Percentiles rank a stretch among this genome's conserved stretches.
These are phyloP conservation scores for Microcebus jonahi DNA, from an alignment of 2,113 vertebrate species.

Conservation along the genomic window DNA sequence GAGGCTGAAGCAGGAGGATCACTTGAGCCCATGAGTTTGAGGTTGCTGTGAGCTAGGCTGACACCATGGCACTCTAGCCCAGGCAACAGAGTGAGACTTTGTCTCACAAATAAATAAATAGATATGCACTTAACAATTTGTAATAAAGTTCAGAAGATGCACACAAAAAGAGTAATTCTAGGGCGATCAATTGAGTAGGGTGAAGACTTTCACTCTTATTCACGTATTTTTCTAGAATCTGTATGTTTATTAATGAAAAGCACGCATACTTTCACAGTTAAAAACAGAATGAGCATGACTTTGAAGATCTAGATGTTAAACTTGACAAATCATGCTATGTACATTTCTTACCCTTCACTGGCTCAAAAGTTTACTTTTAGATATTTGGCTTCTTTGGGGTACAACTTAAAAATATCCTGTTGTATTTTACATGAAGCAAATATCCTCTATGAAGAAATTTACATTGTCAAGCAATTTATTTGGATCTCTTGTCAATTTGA, in stretches of 20 bases:
- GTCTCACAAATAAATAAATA: neutral
- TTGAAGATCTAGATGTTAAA: neutral
- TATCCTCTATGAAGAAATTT: neutral
- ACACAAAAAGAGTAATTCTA: neutral
- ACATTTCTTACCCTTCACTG: neutral
- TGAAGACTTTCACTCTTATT: neutral
- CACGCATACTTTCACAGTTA: neutral
- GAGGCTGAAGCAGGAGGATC: too few species aligned
- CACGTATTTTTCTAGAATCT: neutral
- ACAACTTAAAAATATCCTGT: neutral
- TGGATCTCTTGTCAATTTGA: neutral
- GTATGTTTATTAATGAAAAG: neutral
- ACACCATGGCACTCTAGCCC: too few species aligned
- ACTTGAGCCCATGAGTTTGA: too few species aligned
- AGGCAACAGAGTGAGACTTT: too few species aligned
- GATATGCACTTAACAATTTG: neutral
- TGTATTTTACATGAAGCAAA: neutral
- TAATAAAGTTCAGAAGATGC: neutral
- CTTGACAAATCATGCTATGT: neutral
- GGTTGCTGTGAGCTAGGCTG: too few species aligned
- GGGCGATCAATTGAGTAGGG: neutral
- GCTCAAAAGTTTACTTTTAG: neutral
- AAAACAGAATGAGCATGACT: neutral
- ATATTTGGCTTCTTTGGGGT: neutral
- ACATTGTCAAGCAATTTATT: neutral